phyloP scores from a whole-genome alignment of 2,888 invertebrate genomes.

The Cecidostiba fungosa region DNA sequence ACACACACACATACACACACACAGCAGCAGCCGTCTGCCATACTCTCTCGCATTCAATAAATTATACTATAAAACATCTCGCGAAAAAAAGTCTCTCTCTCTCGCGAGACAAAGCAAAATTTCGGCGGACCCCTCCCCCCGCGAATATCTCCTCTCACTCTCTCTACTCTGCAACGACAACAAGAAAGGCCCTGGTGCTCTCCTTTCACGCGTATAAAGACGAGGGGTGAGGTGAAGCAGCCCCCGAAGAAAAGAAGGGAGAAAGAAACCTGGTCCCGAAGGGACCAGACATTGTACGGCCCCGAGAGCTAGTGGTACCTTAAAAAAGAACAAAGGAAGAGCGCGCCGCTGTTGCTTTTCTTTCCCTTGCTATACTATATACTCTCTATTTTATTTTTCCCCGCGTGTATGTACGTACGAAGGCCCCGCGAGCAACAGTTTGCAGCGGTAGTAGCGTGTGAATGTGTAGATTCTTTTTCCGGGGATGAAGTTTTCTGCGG shows the following conservation, averaged over 20 bases:
- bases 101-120: slow-evolving; percentile 51
- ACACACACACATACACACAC: not conserved
- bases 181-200: slow-evolving; percentile 55
- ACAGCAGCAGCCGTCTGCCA: not conserved
- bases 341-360: slow-evolving; percentile 40
- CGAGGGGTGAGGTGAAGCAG: slow-evolving; percentile 41
- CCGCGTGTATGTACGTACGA: slow-evolving; percentile 28
- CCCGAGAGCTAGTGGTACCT: slow-evolving; percentile 48
- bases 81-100: slow-evolving; percentile 21
- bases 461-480: not conserved
- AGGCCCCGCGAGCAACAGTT: slow-evolving; percentile 2
- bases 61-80: slow-evolving; percentile 43
- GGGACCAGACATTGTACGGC: slow-evolving; percentile 11
- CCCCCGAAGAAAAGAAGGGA: slow-evolving; percentile 29
- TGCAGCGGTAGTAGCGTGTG: no score
- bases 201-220: slow-evolving; percentile 51
- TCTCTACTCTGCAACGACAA: not conserved
- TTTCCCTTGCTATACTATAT: slow-evolving; percentile 24
- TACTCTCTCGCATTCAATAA: slow-evolving; percentile 40
- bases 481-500: not conserved
- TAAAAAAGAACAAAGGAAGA: slow-evolving; percentile 54
- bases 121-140: slow-evolving; percentile 33
- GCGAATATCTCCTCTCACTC: slow-evolving; percentile 31
- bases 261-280: slow-evolving; percentile 19
- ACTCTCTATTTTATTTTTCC: slow-evolving; percentile 49